Percentiles rank a stretch among this genome's conserved stretches.
These are phyloP conservation scores for Crambe crambe DNA, from an alignment of 37 sponge, comb jelly and placozoan genomes.

Conservation along the genomic window DNA sequence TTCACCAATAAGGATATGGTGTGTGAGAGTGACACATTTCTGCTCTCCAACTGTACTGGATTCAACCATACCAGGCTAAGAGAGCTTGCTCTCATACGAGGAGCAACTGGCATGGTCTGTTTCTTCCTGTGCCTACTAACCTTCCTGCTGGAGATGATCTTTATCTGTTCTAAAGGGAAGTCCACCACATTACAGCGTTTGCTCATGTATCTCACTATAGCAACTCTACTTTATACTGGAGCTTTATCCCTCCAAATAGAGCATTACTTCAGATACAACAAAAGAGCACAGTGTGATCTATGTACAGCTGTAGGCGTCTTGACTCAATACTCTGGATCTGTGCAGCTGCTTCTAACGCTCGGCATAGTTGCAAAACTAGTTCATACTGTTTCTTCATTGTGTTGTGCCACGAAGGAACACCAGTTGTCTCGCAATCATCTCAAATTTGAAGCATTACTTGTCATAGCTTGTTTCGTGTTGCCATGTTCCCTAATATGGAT, in stretches of 20 bases:
- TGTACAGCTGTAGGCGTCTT: constrained; percentile 5
- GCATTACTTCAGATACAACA: constrained; percentile 5
- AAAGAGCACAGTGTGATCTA: background rate
- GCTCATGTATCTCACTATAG: constrained; percentile 1
- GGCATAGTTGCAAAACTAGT: background rate
- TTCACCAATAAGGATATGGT: too few relatives aligned
- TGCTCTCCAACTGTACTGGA: constrained; percentile 1
- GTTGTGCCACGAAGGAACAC: background rate
- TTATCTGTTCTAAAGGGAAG: too few relatives aligned
- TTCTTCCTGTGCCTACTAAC: background rate
- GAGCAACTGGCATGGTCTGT: constrained; percentile 8
- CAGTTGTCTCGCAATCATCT: background rate
- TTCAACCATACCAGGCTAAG: background rate
- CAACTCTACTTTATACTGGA: background rate
- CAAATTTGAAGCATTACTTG: background rate
- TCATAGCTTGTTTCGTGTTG: background rate
- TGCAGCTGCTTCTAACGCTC: constrained; percentile 9
- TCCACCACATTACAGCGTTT: constrained; percentile 6
- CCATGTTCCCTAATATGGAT: background rate
- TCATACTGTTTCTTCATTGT: background rate
- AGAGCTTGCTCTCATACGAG: constrained; percentile 8
- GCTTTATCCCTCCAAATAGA: constrained; percentile 2
- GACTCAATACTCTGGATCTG: constrained; percentile 18
- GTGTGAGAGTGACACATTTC: too few relatives aligned
- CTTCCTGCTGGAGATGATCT: background rate